These are phyloP conservation scores for Drosophila leontia DNA, from an alignment of 1,140 invertebrate genomes.

Conservation along the genomic window DNA sequence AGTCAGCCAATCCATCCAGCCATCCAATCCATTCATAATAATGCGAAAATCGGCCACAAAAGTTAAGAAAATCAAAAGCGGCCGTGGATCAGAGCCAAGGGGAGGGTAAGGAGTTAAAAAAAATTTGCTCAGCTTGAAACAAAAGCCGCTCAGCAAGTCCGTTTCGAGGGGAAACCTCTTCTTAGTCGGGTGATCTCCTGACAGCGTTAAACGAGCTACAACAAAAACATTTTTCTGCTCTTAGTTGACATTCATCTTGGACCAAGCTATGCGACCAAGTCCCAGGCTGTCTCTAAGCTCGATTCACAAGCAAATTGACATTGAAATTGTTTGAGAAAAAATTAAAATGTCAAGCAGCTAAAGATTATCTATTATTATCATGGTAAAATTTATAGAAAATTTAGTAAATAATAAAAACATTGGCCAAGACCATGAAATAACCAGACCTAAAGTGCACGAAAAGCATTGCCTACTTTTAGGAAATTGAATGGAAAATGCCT, in stretches of 20 bases:
- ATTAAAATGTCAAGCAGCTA: conserved; percentile 39
- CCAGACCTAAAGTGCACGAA: neutral
- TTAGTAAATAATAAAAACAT: neutral
- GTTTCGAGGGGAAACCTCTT: conserved; percentile 11
- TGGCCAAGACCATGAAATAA: neutral
- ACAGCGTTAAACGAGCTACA: conserved; percentile 63
- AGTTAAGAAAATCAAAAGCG: conserved; percentile 72
- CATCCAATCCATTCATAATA: conserved; percentile 73
- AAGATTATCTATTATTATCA: conserved; percentile 6
- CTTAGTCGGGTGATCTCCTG: conserved; percentile 20
- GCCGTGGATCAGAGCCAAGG: conserved; percentile 60
- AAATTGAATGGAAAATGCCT: neutral
- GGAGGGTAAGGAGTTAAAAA: conserved; percentile 20
- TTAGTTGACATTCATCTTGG: conserved; percentile 41
- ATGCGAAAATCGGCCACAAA: conserved; percentile 67
- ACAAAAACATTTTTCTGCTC: conserved; percentile 29
- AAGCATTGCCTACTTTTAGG: neutral
- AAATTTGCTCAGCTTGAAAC: conserved; percentile 49
- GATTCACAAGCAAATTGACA: conserved; percentile 52
- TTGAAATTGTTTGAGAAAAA: conserved; percentile 50
- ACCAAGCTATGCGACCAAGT: neutral
- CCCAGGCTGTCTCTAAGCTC: conserved; percentile 46
- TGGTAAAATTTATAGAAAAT: neutral
- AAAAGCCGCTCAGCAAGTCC: conserved; percentile 67
- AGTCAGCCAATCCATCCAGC: conserved; percentile 24